Evolutionary conservation across 2,888 invertebrate species (phyloP), one percentile per base, ranked within the genome.

Genomic region (Ethmia dodecea): DNA sequence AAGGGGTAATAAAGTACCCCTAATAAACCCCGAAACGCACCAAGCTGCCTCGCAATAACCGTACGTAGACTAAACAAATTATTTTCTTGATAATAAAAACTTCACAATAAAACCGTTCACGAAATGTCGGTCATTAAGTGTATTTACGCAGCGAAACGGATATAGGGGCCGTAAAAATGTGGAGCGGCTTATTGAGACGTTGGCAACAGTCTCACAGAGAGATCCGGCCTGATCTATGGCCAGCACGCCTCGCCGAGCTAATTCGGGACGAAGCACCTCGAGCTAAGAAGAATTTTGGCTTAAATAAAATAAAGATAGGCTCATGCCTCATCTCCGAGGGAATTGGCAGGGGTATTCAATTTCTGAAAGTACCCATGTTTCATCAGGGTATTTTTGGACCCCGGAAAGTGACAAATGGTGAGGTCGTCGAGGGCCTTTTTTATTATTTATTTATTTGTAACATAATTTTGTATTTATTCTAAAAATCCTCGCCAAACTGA

Each of bases 51-150:
- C 72, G 77, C 77, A 73, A 77, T 76, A 76, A 74, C 76, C 74
- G 73, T 81, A 80, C 68, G 81, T 77, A 81, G 80, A 80, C 80
- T 84, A 83, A 83, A 84, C 83, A 84, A 80, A 83, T 77, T 78
- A 80, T 78, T 76, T 76, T 80, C 75, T 65, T 66, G 78, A 81
- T 78, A 80, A 81, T 83, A 84, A 84, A 84, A 83, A 80, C 78
- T 79, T 81, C 71, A 81, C 80, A 80, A 81, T 84, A 83, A 81
- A 81, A 83, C 62, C 77, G 74, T 73, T 80, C 77, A 79, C 79
- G 70, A 78, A 79, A 81, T 83, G 81, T 79, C 74, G 76, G 80
- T 75, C 79, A 83, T 84, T 84, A 84, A 79, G 79, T 73, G 75
- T 81, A 81, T 81, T 83, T 81, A 83, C 76, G 78, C 76, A 75